Conservation (phyloP, 2,797 vertebrate species). For the Mareca strepera region DNA sequence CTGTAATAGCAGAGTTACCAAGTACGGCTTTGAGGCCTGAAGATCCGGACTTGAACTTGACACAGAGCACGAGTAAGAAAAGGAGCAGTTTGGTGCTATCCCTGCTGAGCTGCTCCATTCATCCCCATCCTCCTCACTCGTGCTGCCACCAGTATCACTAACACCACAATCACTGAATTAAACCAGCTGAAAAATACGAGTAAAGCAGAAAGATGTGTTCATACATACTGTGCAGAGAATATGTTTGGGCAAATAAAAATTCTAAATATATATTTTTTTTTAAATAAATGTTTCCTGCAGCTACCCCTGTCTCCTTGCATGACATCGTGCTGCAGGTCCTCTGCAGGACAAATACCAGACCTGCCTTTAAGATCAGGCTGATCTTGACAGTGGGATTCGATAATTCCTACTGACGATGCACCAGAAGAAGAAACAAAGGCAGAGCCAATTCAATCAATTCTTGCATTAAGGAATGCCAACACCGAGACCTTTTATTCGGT, state of each 20-base stretch:
- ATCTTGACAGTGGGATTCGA: neutral
- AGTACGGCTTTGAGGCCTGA: neutral
- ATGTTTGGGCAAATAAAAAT: neutral
- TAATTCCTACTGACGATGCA: neutral
- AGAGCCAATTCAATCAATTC: neutral
- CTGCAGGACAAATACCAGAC: neutral
- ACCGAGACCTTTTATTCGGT: neutral
- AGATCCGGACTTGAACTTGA: neutral
- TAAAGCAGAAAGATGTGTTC: neutral
- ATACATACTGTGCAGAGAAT: neutral
- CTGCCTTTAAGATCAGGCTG: neutral
- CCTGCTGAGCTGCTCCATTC: neutral
- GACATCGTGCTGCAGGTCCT: neutral
- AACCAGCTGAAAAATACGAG: neutral
- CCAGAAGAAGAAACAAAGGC: neutral
- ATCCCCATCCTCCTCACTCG: neutral
- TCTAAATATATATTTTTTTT: neutral
- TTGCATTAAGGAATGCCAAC: neutral
- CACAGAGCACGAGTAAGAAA: neutral
- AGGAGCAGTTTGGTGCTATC: fast-evolving
- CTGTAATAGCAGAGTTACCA: neutral
- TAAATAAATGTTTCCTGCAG: neutral
- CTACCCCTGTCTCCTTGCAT: neutral
- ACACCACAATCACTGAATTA: neutral
- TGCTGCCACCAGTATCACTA: neutral